A percentile compares a stretch with the other conserved stretches of the same genome.
These are phyloP conservation scores for Actinopyga echinites DNA, from an alignment of 53 echinoderm and acorn worm genomes.

Conservation along the genomic window DNA sequence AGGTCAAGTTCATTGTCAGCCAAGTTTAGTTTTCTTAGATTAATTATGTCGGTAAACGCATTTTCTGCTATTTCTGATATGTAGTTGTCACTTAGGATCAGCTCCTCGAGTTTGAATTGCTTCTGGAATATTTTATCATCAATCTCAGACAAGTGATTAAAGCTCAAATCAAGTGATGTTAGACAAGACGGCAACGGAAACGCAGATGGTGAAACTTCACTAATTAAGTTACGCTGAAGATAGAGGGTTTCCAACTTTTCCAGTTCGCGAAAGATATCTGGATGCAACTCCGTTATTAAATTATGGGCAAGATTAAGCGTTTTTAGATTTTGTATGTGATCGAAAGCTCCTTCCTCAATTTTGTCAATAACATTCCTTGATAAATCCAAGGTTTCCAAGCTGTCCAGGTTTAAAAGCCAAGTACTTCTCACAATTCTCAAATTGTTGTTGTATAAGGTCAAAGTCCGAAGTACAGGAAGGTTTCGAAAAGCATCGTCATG, in stretches of 20 bases:
- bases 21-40: not conserved
- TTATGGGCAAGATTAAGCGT: not conserved
- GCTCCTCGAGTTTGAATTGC: not conserved
- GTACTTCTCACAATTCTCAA: not conserved
- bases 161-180: not conserved
- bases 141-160: not conserved
- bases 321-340: not conserved
- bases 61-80: slow-evolving; percentile 6
- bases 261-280: not conserved
- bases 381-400: not conserved
- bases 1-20: slow-evolving; percentile 19
- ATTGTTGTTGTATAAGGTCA: not conserved
- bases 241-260: not conserved
- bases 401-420: not conserved
- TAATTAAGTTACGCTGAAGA: not conserved
- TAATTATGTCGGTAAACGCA: slow-evolving; percentile 4
- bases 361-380: slow-evolving; percentile 18
- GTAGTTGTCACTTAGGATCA: slow-evolving; percentile 4
- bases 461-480: not conserved
- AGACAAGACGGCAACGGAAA: slow-evolving; percentile 10
- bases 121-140: not conserved
- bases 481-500: not conserved
- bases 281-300: not conserved
- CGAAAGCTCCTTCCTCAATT: slow-evolving; percentile 3
- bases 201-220: not conserved